These are phyloP conservation scores for Mastomys coucha DNA, from an alignment of 2,113 vertebrate genomes.

Conservation along the genomic window DNA sequence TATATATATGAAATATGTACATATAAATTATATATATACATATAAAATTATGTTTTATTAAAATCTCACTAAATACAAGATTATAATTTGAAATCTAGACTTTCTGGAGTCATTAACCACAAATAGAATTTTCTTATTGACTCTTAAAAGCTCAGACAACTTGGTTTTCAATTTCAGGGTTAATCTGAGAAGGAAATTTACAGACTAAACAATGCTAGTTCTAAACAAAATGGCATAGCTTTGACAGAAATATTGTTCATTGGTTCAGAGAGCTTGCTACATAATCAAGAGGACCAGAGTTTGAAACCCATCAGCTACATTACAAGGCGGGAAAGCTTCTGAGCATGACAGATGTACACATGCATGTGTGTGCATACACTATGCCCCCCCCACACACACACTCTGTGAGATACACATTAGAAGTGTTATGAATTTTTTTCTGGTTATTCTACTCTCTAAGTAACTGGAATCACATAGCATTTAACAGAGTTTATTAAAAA, in stretches of 20 bases:
- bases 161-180: constrained; percentile 42
- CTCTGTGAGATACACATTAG: not conserved
- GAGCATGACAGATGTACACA: not conserved
- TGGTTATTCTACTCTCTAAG: not conserved
- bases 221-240: not conserved
- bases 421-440: not conserved
- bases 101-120: not conserved
- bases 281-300: not conserved
- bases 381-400: not conserved
- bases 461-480: not conserved
- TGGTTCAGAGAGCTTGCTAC: not conserved
- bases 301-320: not conserved
- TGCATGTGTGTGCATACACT: too few species aligned
- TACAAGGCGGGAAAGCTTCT: not conserved
- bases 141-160: constrained; percentile 16
- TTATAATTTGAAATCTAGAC: not conserved
- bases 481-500: constrained; percentile 15
- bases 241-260: not conserved
- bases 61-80: not conserved
- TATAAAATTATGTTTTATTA: not conserved
- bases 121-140: not conserved
- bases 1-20: not conserved
- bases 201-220: not conserved
- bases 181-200: not conserved
- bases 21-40: not conserved